A percentile compares a stretch with the other conserved stretches of the same genome.
These are phyloP conservation scores for Drosophila koepferae DNA, from an alignment of 2,888 invertebrate genomes.

Conservation along the genomic window DNA sequence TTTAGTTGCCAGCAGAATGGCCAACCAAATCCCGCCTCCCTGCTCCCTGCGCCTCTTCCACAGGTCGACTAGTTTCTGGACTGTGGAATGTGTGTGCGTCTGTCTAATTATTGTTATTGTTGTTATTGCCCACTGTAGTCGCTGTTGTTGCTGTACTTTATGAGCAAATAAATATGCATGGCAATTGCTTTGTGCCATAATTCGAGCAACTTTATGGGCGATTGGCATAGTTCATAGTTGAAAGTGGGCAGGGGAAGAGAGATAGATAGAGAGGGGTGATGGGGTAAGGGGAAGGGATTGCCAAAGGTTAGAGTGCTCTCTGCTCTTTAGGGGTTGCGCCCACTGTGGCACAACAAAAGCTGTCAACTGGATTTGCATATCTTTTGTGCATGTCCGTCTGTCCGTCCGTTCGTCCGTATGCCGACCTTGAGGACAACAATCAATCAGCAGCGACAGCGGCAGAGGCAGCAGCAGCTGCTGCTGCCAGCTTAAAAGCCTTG, in stretches of 20 bases:
- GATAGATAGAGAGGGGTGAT: neutral
- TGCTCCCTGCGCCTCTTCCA: neutral
- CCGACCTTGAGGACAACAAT: constrained; percentile 63
- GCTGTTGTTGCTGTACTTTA: constrained; percentile 47
- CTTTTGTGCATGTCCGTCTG: constrained; percentile 52
- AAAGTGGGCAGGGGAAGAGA: neutral
- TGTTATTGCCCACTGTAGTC: constrained; percentile 11
- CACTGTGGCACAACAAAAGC: constrained; percentile 30
- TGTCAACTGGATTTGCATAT: constrained; percentile 65
- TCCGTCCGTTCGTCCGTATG: constrained; percentile 39
- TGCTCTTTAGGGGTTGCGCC: constrained; percentile 15
- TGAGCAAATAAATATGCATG: constrained; percentile 72
- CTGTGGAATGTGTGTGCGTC: constrained; percentile 54
- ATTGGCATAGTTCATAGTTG: constrained; percentile 34
- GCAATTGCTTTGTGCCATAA: constrained; percentile 64
- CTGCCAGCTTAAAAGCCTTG: constrained; percentile 59
- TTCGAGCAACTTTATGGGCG: constrained; percentile 56
- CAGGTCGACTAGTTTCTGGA: constrained; percentile 4
- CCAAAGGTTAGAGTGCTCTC: constrained; percentile 30
- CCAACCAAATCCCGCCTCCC: neutral
- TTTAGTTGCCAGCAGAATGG: constrained; percentile 59
- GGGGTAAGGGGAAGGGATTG: neutral
- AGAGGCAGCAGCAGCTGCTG: constrained; percentile 34
- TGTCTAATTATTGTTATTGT: constrained; percentile 43
- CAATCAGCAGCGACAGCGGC: constrained; percentile 47